Conservation (phyloP, 2,888 invertebrate genomes). For the Antheraea yamamai region DNA sequence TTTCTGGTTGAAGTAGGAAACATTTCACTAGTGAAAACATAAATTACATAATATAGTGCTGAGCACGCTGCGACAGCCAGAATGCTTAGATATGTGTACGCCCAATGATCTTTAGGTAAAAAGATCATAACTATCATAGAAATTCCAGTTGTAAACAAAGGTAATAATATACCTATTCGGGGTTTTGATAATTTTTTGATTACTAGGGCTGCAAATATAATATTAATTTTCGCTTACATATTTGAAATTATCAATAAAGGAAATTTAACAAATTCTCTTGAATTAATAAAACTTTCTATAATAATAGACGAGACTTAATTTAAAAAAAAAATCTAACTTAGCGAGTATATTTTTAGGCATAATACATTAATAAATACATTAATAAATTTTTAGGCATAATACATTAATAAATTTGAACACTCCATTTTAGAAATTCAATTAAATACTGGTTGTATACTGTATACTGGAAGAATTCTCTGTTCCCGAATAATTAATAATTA, state of each 20-base stretch:
- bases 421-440: too few relatives aligned
- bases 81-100: constrained; percentile 44
- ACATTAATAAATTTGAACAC: not conserved
- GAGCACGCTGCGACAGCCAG: constrained; percentile 44
- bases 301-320: too few relatives aligned
- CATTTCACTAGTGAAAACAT: constrained; percentile 52
- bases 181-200: constrained; percentile 49
- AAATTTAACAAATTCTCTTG: too few relatives aligned
- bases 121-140: constrained; percentile 48
- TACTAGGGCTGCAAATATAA: constrained; percentile 43
- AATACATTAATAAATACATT: too few relatives aligned
- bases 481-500: too few relatives aligned
- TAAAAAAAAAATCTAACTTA: too few relatives aligned
- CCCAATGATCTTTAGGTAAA: constrained; percentile 43
- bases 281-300: too few relatives aligned
- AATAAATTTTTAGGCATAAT: too few relatives aligned
- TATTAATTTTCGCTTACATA: not conserved
- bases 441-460: too few relatives aligned
- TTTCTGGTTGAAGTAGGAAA: constrained; percentile 57
- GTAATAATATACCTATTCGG: constrained; percentile 38
- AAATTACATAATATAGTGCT: constrained; percentile 43
- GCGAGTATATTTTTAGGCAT: too few relatives aligned
- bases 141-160: constrained; percentile 36
- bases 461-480: too few relatives aligned
- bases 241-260: too few relatives aligned